A percentile compares a stretch with the other conserved stretches of the same genome.
phyloP scores from a whole-genome alignment of 2,888 invertebrate species.

The Drosophila formosana region DNA sequence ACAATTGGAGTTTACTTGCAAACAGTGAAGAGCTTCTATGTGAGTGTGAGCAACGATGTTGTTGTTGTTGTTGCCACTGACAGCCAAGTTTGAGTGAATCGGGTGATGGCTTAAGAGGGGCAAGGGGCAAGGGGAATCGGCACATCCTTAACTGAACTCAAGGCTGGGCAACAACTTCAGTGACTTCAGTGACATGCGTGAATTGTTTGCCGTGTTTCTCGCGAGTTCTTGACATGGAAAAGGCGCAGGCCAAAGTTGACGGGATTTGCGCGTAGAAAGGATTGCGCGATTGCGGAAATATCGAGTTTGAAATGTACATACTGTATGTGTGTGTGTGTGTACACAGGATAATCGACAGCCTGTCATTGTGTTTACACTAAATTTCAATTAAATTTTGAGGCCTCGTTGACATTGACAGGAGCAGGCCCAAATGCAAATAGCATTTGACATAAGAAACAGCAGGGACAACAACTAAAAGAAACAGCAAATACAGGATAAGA shows the following conservation, averaged over 20 bases:
- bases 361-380: conserved; percentile 78
- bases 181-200: conserved; percentile 74
- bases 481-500: conserved; percentile 20
- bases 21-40: conserved; percentile 28
- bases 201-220: conserved; percentile 67
- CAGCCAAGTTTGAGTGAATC: conserved; percentile 43
- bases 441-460: conserved; percentile 28
- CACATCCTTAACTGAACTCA: conserved; percentile 29
- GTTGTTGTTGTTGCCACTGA: conserved; percentile 49
- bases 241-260: conserved; percentile 63
- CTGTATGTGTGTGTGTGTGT: conserved; percentile 3
- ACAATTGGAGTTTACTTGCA: conserved; percentile 64
- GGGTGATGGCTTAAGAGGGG: neutral
- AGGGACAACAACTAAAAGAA: conserved; percentile 10
- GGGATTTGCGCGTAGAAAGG: conserved; percentile 68
- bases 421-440: conserved; percentile 50
- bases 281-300: conserved; percentile 59
- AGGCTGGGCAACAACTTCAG: conserved; percentile 56
- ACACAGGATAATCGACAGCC: conserved; percentile 70
- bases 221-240: conserved; percentile 67
- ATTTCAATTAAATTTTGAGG: conserved; percentile 76
- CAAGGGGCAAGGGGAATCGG: conserved; percentile 2
- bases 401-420: conserved; percentile 69
- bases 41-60: conserved; percentile 11
- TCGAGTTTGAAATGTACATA: conserved; percentile 14